Conservation (phyloP, 2,113 vertebrate species). For the Picathartes gymnocephalus region DNA sequence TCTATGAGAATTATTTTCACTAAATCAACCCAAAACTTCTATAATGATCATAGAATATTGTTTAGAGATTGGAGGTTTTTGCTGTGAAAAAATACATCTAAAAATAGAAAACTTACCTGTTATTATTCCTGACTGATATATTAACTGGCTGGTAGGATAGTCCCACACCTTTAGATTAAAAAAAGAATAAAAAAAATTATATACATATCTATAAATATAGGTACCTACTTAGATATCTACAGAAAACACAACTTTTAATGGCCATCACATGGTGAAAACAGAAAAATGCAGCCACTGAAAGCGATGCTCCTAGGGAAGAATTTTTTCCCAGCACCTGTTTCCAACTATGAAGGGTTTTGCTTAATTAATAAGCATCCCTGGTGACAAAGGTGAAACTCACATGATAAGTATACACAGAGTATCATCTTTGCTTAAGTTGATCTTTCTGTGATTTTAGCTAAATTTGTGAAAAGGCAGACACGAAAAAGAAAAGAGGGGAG, state of each 20-base stretch:
- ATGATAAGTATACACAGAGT: background rate
- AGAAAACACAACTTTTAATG: background rate
- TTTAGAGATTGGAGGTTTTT: background rate
- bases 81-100: background rate
- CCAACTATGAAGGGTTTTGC: background rate
- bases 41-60: background rate
- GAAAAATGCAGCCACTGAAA: background rate
- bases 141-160: slow-evolving; percentile 56
- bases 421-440: background rate
- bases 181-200: too few relatives aligned
- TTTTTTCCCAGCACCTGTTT: background rate
- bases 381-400: background rate
- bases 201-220: background rate
- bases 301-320: background rate
- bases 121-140: slow-evolving; percentile 82
- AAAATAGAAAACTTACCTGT: slow-evolving; percentile 70
- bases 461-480: background rate
- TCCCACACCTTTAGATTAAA: slow-evolving; percentile 80
- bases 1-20: background rate
- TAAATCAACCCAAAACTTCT: background rate
- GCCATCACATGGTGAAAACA: background rate
- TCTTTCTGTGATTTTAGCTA: background rate
- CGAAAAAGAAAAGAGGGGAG: background rate
- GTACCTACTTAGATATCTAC: background rate
- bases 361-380: background rate